phyloP scores from a whole-genome alignment of 2,797 vertebrate species.

The Ctenopoma kingsleyae region DNA sequence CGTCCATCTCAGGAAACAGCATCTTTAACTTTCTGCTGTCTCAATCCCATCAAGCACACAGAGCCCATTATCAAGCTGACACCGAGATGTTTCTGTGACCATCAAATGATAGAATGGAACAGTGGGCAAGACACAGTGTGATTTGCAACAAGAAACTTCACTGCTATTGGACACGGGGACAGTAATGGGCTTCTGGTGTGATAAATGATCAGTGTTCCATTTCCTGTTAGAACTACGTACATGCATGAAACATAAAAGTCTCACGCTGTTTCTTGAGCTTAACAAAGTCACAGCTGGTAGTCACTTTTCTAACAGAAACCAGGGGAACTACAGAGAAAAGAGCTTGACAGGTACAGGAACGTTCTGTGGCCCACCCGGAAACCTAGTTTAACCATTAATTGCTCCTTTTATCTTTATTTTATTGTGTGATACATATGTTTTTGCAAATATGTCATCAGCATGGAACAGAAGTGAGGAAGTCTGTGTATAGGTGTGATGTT shows the following conservation, averaged over 20 bases:
- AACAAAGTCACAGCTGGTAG: slow-evolving; percentile 26
- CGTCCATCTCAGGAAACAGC: slow-evolving; percentile 48
- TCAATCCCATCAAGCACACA: slow-evolving; percentile 32
- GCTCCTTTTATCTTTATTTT: not conserved
- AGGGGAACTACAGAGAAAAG: not conserved
- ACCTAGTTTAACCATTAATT: not conserved
- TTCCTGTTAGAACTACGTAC: slow-evolving; percentile 18
- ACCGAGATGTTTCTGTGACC: not conserved
- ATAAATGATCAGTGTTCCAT: slow-evolving; percentile 26
- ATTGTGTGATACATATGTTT: not conserved
- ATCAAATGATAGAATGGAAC: not conserved
- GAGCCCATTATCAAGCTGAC: slow-evolving; percentile 39
- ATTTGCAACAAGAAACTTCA: slow-evolving; percentile 26
- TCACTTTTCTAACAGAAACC: slow-evolving; percentile 6
- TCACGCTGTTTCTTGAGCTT: slow-evolving; percentile 5
- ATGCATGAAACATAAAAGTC: slow-evolving; percentile 7
- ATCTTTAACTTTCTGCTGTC: slow-evolving; percentile 34
- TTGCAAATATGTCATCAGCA: not conserved
- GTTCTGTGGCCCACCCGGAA: not conserved
- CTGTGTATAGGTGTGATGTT: no score
- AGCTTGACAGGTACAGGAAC: not conserved
- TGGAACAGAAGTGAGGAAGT: not conserved
- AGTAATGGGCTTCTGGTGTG: slow-evolving; percentile 10
- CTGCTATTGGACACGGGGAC: slow-evolving; percentile 1
- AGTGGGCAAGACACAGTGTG: not conserved